Conservation (phyloP, 2,888 invertebrate species). For the Monopis laevigella region DNA sequence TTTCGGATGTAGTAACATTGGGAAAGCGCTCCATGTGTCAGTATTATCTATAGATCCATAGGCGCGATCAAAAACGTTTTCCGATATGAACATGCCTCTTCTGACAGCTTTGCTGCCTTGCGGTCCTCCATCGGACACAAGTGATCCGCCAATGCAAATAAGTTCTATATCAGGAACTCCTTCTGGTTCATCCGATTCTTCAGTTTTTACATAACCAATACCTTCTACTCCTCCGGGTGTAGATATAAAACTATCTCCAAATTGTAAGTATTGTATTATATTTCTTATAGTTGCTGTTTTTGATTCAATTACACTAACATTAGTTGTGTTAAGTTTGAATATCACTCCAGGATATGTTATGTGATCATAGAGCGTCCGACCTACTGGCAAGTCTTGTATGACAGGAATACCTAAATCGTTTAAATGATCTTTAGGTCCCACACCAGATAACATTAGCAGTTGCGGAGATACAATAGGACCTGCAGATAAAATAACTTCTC, state of each 20-base stretch:
- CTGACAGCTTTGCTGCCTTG: slow-evolving; percentile 40
- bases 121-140: slow-evolving; percentile 43
- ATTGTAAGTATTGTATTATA: slow-evolving; percentile 31
- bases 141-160: slow-evolving; percentile 67
- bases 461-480: slow-evolving; percentile 86
- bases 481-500: slow-evolving; percentile 78
- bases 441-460: slow-evolving; percentile 80
- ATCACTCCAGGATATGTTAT: slow-evolving; percentile 72
- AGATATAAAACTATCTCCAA: slow-evolving; percentile 50
- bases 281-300: slow-evolving; percentile 26
- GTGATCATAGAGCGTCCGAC: slow-evolving; percentile 72
- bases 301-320: slow-evolving; percentile 31
- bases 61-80: slow-evolving; percentile 46
- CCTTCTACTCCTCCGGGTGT: slow-evolving; percentile 70
- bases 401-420: slow-evolving; percentile 59
- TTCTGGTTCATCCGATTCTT: slow-evolving; percentile 49
- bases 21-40: slow-evolving; percentile 67
- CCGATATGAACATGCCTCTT: slow-evolving; percentile 51
- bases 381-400: slow-evolving; percentile 69
- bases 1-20: slow-evolving; percentile 73
- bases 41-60: slow-evolving; percentile 44
- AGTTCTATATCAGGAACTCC: slow-evolving; percentile 77
- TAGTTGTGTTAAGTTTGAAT: slow-evolving; percentile 60
- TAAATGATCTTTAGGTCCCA: slow-evolving; percentile 71
- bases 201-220: slow-evolving; percentile 70